phyloP scores from a whole-genome alignment of 2,888 invertebrate species.

The Eulithis testata region DNA sequence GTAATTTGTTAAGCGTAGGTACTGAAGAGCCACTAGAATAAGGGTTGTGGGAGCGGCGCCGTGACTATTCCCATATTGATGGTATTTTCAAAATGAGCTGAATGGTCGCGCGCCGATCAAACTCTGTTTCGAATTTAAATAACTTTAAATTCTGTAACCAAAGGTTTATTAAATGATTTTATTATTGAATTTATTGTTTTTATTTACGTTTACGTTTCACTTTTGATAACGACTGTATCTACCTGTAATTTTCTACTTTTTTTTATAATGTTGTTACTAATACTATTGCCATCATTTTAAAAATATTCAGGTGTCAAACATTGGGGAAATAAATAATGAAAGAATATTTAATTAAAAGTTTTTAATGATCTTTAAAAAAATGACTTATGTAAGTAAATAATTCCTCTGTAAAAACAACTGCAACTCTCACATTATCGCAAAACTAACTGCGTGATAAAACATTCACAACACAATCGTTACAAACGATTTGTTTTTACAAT shows the following conservation, averaged over 20 bases:
- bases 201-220: too few species aligned
- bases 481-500: too few species aligned
- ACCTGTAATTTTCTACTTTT: not conserved
- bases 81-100: conserved; percentile 48
- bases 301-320: too few species aligned
- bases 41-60: conserved; percentile 44
- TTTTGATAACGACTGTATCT: conserved; percentile 3
- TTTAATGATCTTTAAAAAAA: conserved; percentile 16
- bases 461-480: too few species aligned
- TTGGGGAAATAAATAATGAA: too few species aligned
- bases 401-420: too few species aligned
- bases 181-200: conserved; percentile 45
- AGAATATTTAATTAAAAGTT: not conserved
- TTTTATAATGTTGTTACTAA: too few species aligned
- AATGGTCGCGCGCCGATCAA: conserved; percentile 41
- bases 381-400: too few species aligned
- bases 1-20: not conserved
- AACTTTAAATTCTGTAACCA: conserved; percentile 76
- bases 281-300: too few species aligned
- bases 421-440: too few species aligned
- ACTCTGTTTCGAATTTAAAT: conserved; percentile 70
- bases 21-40: conserved; percentile 26
- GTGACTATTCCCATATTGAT: conserved; percentile 44
- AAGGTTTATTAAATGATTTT: conserved; percentile 63
- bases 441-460: too few species aligned